Base-by-base conservation (phyloP, 2,797 vertebrate species). In the Gallirallus australis region DNA sequence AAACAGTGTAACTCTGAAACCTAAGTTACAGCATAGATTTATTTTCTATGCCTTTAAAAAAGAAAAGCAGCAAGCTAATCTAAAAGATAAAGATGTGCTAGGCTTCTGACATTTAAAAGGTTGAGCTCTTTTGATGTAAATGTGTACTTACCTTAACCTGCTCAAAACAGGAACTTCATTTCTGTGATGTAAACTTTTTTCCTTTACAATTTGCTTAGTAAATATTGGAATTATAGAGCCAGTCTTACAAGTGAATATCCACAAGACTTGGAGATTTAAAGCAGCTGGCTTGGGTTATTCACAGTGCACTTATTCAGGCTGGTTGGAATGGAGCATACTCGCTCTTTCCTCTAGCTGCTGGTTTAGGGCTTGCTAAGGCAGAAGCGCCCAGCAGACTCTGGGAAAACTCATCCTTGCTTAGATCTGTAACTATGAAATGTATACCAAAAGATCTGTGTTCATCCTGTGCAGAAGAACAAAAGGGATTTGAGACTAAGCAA, bases 41-140 rank as follows among this genome's bases (percentile, higher is more conserved):
- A 19, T 64, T 84, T 92, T 83, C 69, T 86, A 19, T 71, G 56
- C 31, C 64, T 90, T 94, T 90, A 71, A 68, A 85, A 79, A 85
- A 82, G 10, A 76, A 75, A 90, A 92, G 27, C 48, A 68, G 65
- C 30, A 24, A 82, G 50, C 80, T 91, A 90, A 92, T 89, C 70
- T 79, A 83, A 81, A 77, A 53, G 52, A 66, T 48, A 77, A 77
- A 92, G 52, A 30, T 72, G 72, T 82, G 81, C 48, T 35, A 90
- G 27, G 23, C 45, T 68, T 69, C 60, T 39, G 61, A 30, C 30
- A 17, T 35, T 47, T 50, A 42, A 66, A 85, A 77, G 42, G 37
- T 53, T 86, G 81, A 92, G 42, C 39, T 76, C 42, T 45, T 90
- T 78, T 86, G 64, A 73, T 82, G 63, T 61, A 75, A 69, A 78